Base-by-base conservation (phyloP, 2,797 vertebrate species). In the Cyprinodon diabolis region DNA sequence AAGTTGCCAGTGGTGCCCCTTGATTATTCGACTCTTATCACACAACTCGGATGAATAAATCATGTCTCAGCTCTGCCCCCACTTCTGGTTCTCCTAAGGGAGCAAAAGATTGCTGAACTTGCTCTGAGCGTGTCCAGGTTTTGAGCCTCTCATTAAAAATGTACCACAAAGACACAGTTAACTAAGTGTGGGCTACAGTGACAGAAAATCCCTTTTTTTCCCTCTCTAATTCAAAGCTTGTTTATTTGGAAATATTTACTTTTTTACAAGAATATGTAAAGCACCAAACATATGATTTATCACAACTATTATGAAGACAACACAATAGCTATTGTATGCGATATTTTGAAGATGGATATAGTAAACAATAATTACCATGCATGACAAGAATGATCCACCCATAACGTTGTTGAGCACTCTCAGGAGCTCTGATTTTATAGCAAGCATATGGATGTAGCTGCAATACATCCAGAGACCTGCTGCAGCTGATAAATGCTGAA, bases 1-100 rank as follows among this genome's bases (percentile, higher is more conserved):
- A 68, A 47, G 66, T 4, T 77, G 83, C 80, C 87, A 91, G 84
- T 71, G 17, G 54, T 87, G 84, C 75, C 87, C 81, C 88, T 85
- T 89, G 85, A 30, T 73, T 74, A 43, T 84, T 80, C 76, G 72
- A 84, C 84, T 85, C 81, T 81, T 62, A 75, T 87, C 81, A 75
- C 66, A 68, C 75, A 72, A 87, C 82, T 81, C 70, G 78, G 79
- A 91, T 90, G 85, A 89, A 91, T 86, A 89, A 86, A 79, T 89
- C 69, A 86, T 85, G 68, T 73, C 71, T 77, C 74, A 62, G 76
- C 48, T 76, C 78, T 76, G 81, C 85, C 68, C 69, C 82, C 74
- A 87, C 79, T 54, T 84, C 74, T 78, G 72, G 81, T 82, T 85
- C 84, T 77, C 81, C 71, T 78, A 77, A 58, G 76, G 84, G 84